A percentile compares a stretch with the other conserved stretches of the same genome.
These are phyloP conservation scores for Drosophila setifemur DNA, from an alignment of 1,140 invertebrate genomes.

Conservation along the genomic window DNA sequence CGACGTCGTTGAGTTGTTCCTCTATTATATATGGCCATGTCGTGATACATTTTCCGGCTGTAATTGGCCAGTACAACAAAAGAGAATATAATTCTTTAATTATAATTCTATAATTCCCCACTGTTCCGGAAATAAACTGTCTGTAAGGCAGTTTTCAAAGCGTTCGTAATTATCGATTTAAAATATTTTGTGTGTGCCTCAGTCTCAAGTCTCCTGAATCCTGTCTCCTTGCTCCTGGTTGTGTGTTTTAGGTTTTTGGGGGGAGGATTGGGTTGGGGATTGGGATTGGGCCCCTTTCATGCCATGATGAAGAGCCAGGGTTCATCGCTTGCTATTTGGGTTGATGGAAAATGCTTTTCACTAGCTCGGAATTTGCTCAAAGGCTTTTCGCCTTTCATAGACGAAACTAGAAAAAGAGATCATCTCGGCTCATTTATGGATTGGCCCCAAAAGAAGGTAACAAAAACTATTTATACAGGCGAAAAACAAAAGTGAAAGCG, in stretches of 20 bases:
- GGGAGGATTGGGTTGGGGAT: not conserved
- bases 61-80: too few species aligned
- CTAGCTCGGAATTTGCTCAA: not conserved
- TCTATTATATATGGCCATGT: too few species aligned
- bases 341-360: constrained; percentile 23
- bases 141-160: too few species aligned
- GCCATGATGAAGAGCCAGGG: constrained; percentile 31
- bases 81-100: too few species aligned
- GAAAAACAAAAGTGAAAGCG: constrained; percentile 61
- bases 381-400: too few species aligned
- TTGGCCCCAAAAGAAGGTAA: constrained; percentile 25
- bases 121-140: too few species aligned
- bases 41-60: too few species aligned
- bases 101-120: too few species aligned
- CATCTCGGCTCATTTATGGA: constrained; percentile 37
- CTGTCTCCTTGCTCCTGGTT: too few species aligned
- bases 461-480: not conserved
- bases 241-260: not conserved
- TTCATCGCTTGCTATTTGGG: constrained; percentile 70
- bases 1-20: too few species aligned
- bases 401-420: constrained; percentile 5
- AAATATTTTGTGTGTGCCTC: constrained; percentile 45
- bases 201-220: constrained; percentile 28
- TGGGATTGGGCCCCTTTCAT: constrained; percentile 3
- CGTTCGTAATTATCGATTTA: constrained; percentile 73